Percentiles rank a stretch among this genome's conserved stretches.
phyloP scores from a whole-genome alignment of 2,797 vertebrate species.

The Scyliorhinus canicula region DNA sequence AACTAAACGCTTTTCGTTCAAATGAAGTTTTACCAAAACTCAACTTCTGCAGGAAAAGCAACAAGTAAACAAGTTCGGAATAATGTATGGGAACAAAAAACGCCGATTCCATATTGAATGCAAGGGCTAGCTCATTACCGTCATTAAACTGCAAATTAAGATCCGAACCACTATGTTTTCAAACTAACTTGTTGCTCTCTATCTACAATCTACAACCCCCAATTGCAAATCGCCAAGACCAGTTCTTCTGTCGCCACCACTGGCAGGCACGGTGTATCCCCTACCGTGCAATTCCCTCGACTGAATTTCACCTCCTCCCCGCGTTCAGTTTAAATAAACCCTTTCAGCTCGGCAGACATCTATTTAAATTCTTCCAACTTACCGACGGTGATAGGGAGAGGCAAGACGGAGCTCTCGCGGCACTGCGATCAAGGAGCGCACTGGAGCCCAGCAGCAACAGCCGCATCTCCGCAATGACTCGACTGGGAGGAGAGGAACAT shows the following conservation, averaged over 20 bases:
- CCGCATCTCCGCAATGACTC: slow-evolving; percentile 20
- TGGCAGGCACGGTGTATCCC: background rate
- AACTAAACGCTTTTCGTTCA: background rate
- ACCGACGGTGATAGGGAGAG: background rate
- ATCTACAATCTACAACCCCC: background rate
- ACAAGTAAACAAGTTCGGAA: background rate
- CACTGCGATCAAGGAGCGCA: background rate
- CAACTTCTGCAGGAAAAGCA: background rate
- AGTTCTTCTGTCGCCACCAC: background rate
- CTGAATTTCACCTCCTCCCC: background rate
- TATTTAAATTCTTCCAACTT: background rate
- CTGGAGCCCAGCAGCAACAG: background rate
- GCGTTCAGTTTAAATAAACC: background rate
- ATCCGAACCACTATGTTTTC: background rate
- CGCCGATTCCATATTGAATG: background rate
- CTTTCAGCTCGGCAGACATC: background rate
- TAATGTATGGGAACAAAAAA: background rate
- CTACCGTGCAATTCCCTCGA: background rate
- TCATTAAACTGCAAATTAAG: background rate
- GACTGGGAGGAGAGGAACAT: background rate
- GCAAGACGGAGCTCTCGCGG: background rate
- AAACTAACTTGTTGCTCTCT: background rate
- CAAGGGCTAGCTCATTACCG: background rate
- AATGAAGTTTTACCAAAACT: background rate
- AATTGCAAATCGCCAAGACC: background rate